Evolutionary conservation across 2,797 vertebrate genomes (phyloP), one percentile per base, ranked within the genome.

Genomic region (Melanotaenia pygmaea): DNA sequence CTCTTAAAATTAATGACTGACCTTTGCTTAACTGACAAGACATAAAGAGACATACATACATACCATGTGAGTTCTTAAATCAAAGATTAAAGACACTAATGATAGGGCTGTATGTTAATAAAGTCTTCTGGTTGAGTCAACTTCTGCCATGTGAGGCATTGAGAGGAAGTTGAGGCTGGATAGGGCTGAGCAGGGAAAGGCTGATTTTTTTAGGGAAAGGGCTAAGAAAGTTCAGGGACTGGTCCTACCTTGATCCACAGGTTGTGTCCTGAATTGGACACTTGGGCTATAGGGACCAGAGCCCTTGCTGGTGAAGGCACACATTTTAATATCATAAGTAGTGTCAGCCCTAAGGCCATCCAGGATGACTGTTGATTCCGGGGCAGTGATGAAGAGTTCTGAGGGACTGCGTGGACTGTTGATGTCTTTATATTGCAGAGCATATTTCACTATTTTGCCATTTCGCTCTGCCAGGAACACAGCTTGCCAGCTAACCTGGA

Each of bases 291-390:
- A 99, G 84, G 98, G 96, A 94, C 98, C 98, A 77, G 97, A 95
- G 92, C 98, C 98, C 95, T 98, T 98, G 97, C 95, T 98, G 95
- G 97, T 98, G 93, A 98, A 97, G 95, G 98, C 98, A 95, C 98
- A 97, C 96, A 99, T 97, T 99, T 99, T 99, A 95, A 99, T 98
- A 97, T 99, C 98, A 59, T 99, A 99, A 90, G 98, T 99, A 83
- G 98, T 99, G 95, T 99, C 98, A 87, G 98, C 94, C 93, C 97
- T 98, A 93, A 99, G 96, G 92, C 97, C 96, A 89, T 96, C 96
- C 90, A 99, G 94, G 90, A 92, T 95, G 92, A 97, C 90, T 58
- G 95, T 94, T 75, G 96, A 98, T 89, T 98, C 97, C 22, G 97
- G 96, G 77, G 97, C 96, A 65, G 95, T 94, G 93, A 99, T 96